phyloP scores from a whole-genome alignment of 2,113 vertebrate species.

The Gavia stellata region DNA sequence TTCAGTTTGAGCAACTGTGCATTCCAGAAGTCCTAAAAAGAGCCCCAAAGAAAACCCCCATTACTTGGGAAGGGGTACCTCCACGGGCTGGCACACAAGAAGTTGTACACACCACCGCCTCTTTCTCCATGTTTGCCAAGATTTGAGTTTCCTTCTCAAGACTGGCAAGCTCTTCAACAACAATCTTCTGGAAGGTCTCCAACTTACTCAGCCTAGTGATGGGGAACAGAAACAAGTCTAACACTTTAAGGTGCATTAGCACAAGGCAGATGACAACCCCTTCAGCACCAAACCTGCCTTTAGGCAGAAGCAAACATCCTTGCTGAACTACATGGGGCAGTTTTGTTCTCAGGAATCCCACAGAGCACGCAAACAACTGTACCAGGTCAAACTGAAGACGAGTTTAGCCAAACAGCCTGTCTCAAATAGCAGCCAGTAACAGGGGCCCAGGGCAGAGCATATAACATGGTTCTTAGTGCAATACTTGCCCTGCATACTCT shows the following conservation, averaged over 20 bases:
- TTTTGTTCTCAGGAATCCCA: background rate
- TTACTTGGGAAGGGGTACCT: background rate
- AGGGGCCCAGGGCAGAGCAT: background rate
- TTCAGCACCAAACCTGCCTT: background rate
- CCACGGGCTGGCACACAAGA: accelerated
- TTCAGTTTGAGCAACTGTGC: conserved; percentile 69
- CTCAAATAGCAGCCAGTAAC: background rate
- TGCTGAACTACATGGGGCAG: background rate
- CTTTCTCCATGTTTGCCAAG: conserved; percentile 72
- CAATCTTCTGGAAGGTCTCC: conserved; percentile 70
- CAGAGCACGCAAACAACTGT: background rate
- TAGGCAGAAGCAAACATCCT: background rate
- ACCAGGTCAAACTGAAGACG: background rate
- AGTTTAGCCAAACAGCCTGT: background rate
- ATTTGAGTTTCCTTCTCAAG: conserved; percentile 73
- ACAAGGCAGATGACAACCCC: background rate
- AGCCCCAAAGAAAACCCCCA: background rate
- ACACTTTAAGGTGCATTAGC: accelerated
- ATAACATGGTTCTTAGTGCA: background rate
- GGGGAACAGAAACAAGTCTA: background rate
- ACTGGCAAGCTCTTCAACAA: conserved; percentile 72
- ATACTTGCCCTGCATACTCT: background rate
- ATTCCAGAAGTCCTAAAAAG: conserved; percentile 79
- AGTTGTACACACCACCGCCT: conserved; percentile 66
- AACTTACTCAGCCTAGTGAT: conserved; percentile 73